A percentile compares a stretch with the other conserved stretches of the same genome.
These are phyloP conservation scores for Pollicipes pollicipes DNA, from an alignment of 1,140 invertebrate species.

Conservation along the genomic window DNA sequence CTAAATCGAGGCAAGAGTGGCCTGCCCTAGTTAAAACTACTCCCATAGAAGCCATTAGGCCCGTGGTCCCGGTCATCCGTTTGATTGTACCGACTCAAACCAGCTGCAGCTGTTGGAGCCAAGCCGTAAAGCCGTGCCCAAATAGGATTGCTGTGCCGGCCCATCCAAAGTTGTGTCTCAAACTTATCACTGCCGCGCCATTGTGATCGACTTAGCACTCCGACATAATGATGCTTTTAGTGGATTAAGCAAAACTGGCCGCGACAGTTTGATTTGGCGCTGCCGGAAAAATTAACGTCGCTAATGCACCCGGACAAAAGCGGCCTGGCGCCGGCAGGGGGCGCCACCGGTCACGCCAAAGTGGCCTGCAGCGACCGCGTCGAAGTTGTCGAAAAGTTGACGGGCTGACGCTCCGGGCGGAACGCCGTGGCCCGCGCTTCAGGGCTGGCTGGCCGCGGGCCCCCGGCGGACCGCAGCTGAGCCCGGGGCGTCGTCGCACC, in stretches of 20 bases:
- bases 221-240: conserved; percentile 2
- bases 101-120: background rate
- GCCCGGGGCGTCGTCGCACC: too few species aligned
- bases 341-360: background rate
- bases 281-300: background rate
- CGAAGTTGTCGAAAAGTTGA: background rate
- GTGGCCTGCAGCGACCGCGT: background rate
- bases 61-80: too few species aligned
- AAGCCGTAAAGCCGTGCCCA: background rate
- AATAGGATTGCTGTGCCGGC: background rate
- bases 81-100: too few species aligned
- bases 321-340: background rate
- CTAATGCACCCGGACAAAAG: background rate
- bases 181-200: background rate
- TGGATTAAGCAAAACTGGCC: conserved; percentile 1
- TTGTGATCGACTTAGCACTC: background rate
- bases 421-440: too few species aligned
- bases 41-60: too few species aligned
- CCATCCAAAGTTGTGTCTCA: background rate
- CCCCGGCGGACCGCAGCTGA: too few species aligned
- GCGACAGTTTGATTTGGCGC: background rate
- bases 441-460: too few species aligned
- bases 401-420: too few species aligned
- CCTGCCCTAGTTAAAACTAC: too few species aligned
- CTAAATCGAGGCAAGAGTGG: too few species aligned